Conservation (phyloP, 2,113 vertebrate genomes). For the Ahaetulla prasina region DNA sequence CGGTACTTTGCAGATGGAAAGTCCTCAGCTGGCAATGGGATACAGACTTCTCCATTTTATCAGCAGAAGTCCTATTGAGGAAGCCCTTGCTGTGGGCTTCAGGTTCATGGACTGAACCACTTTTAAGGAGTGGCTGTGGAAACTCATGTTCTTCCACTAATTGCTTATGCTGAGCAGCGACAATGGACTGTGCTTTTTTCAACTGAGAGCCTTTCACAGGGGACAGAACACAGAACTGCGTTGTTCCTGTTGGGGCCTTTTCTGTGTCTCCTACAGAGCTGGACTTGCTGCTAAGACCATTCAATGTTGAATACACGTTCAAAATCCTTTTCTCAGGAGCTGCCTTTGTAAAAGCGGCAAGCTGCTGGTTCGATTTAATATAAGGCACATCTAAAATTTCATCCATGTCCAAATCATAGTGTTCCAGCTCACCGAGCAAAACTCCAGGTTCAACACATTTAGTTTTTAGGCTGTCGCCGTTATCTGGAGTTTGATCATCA, state of each 20-base stretch:
- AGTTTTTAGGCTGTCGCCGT: conserved; percentile 66
- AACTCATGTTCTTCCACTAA: conserved; percentile 67
- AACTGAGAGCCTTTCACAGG: conserved; percentile 87
- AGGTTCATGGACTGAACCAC: conserved; percentile 70
- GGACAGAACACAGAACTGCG: conserved; percentile 85
- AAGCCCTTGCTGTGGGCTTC: conserved; percentile 74
- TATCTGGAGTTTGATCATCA: conserved; percentile 58
- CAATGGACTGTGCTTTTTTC: conserved; percentile 79
- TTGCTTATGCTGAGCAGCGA: conserved; percentile 78
- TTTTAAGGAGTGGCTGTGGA: conserved; percentile 70
- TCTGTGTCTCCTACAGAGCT: conserved; percentile 71
- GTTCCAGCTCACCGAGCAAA: conserved; percentile 88
- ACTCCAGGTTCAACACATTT: conserved; percentile 61
- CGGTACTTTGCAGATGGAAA: conserved; percentile 67
- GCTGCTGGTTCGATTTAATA: conserved; percentile 91
- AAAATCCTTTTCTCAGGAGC: conserved; percentile 78
- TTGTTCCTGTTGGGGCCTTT: conserved; percentile 57
- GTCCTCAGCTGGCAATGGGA: conserved; percentile 71
- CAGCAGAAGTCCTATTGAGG: conserved; percentile 74
- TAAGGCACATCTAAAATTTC: conserved; percentile 99
- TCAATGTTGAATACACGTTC: conserved; percentile 63
- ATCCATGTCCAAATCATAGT: conserved; percentile 98
- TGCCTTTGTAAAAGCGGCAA: conserved; percentile 79
- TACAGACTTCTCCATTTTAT: conserved; percentile 69
- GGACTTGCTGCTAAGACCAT: conserved; percentile 70